These are phyloP conservation scores for Harpalus rubripes DNA, from an alignment of 2,888 invertebrate genomes.

Conservation along the genomic window DNA sequence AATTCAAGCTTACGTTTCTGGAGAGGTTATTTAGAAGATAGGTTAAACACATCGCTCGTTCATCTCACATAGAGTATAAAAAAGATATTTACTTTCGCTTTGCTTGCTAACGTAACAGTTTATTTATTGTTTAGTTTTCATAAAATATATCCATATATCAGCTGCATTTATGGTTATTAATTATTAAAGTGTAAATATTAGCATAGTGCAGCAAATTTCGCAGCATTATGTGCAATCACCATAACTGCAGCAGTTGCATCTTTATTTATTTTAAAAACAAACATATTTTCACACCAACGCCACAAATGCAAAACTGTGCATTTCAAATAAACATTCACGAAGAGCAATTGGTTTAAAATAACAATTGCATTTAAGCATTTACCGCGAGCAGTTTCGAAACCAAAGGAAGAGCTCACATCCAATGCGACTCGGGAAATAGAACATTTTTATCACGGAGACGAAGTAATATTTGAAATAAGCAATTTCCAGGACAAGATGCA, in stretches of 20 bases:
- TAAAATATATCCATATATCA: background rate
- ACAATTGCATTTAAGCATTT: constrained; percentile 44
- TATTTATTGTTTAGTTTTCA: background rate
- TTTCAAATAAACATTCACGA: constrained; percentile 33
- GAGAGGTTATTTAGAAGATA: too few species aligned
- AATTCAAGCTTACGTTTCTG: too few species aligned
- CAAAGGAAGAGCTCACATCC: constrained; percentile 19
- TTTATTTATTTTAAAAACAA: constrained; percentile 36
- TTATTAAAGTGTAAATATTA: background rate
- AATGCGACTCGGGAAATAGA: background rate
- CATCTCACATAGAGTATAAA: too few species aligned
- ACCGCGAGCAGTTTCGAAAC: constrained; percentile 13
- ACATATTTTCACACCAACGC: constrained; percentile 9
- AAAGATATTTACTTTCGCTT: too few species aligned
- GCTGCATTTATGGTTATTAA: background rate
- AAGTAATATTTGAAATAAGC: constrained; percentile 58
- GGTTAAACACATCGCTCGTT: too few species aligned
- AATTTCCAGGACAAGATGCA: constrained; percentile 50
- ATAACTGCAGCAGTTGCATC: constrained; percentile 1
- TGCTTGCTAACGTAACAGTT: background rate
- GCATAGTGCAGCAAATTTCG: background rate
- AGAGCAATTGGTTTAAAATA: constrained; percentile 42
- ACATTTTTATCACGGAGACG: constrained; percentile 48
- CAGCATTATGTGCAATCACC: constrained; percentile 10
- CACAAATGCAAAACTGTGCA: constrained; percentile 19